These are phyloP conservation scores for Drosophila histrio DNA, from an alignment of 2,888 invertebrate species.

Conservation along the genomic window DNA sequence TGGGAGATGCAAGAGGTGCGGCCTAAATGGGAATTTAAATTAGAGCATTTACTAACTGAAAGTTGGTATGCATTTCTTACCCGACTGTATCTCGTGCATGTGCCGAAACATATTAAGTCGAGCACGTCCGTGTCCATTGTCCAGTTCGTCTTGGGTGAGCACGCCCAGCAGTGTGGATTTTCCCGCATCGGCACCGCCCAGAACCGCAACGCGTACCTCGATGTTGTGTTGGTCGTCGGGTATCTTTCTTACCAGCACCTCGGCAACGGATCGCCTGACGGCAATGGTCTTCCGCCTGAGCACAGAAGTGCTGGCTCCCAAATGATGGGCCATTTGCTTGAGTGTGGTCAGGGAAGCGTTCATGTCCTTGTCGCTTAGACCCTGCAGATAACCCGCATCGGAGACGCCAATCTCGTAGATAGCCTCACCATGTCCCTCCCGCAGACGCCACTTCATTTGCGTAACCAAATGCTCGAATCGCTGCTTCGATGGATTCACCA, in stretches of 20 bases:
- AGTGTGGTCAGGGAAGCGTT: slow-evolving; percentile 93
- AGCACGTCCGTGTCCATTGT: slow-evolving; percentile 97
- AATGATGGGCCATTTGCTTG: slow-evolving; percentile 93
- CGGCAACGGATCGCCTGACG: slow-evolving; percentile 88
- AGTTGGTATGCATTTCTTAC: slow-evolving; percentile 15
- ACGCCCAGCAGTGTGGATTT: slow-evolving; percentile 98
- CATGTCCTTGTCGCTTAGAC: slow-evolving; percentile 93
- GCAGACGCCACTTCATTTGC: slow-evolving; percentile 99
- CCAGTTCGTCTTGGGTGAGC: slow-evolving; percentile 96
- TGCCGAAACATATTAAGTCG: slow-evolving; percentile 97
- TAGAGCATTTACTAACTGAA: not conserved
- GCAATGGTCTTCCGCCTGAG: slow-evolving; percentile 88
- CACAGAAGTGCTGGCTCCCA: slow-evolving; percentile 92
- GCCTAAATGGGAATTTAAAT: slow-evolving; percentile 84
- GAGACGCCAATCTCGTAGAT: slow-evolving; percentile 98
- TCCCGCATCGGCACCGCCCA: slow-evolving; percentile 98
- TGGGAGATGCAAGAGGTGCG: slow-evolving; percentile 97
- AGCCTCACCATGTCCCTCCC: slow-evolving; percentile 98
- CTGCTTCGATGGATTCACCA: slow-evolving; percentile 95
- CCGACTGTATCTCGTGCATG: slow-evolving; percentile 95
- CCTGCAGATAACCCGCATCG: slow-evolving; percentile 94
- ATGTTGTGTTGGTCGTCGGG: slow-evolving; percentile 94
- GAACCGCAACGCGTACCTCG: slow-evolving; percentile 95
- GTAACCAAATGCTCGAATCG: slow-evolving; percentile 98
- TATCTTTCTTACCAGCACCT: slow-evolving; percentile 95